Percentiles rank a stretch among this genome's conserved stretches.
Evolutionary conservation across 2,888 invertebrate species (phyloP).

Genomic region (Muscina levida): DNA sequence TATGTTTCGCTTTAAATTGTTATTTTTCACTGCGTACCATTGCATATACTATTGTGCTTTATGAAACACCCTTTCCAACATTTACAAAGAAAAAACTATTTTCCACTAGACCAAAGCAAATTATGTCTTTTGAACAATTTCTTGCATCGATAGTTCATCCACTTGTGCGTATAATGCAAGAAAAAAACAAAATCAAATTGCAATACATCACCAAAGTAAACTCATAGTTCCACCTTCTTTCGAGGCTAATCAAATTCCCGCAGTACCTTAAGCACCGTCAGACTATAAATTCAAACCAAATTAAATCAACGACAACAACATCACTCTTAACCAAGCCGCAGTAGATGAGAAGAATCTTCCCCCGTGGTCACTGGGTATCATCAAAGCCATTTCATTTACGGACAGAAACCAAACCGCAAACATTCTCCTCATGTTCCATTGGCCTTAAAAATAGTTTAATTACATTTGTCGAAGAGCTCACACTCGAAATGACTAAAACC

Average conservation of each 20-base stretch:
- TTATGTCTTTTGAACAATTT: too few species aligned
- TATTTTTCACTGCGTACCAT: too few species aligned
- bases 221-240: neutral
- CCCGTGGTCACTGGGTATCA: neutral
- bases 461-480: neutral
- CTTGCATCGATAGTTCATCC: too few species aligned
- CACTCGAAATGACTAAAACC: slow-evolving; percentile 7
- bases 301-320: slow-evolving; percentile 44
- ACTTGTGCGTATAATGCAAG: slow-evolving; percentile 69
- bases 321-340: slow-evolving; percentile 5
- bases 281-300: slow-evolving; percentile 32
- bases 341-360: slow-evolving; percentile 2
- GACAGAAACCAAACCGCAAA: neutral
- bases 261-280: slow-evolving; percentile 14
- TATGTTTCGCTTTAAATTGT: too few species aligned
- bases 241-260: slow-evolving; percentile 30
- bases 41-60: too few species aligned
- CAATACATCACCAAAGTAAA: slow-evolving; percentile 25
- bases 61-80: too few species aligned
- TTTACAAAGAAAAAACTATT: too few species aligned
- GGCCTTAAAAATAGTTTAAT: slow-evolving; percentile 26
- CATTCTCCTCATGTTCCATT: neutral
- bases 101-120: too few species aligned
- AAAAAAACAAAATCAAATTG: slow-evolving; percentile 68
- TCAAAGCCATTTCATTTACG: slow-evolving; percentile 8